Conservation (phyloP, 2,113 vertebrate species). For the Microtus montanus region DNA sequence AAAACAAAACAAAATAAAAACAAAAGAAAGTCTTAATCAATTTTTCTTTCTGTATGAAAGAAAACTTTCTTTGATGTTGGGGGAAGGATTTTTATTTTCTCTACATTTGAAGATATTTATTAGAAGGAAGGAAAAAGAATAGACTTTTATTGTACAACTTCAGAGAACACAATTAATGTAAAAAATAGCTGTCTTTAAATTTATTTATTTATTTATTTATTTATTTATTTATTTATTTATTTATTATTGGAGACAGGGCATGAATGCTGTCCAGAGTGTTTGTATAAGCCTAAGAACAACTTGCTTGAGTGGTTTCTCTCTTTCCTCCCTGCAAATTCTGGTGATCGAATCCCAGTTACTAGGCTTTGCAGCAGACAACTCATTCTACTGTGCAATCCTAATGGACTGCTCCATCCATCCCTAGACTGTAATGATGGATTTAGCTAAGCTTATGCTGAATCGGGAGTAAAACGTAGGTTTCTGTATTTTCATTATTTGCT, state of each 20-base stretch:
- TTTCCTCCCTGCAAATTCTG: background rate
- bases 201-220: background rate
- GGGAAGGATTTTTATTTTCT: background rate
- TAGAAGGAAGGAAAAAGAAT: background rate
- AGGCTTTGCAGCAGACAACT: background rate
- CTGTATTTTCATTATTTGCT: background rate
- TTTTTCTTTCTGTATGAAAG: background rate
- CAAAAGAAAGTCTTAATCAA: background rate
- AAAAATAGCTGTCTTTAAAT: background rate
- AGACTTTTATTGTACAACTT: background rate
- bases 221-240: background rate
- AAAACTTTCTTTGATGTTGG: background rate
- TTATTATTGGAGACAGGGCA: background rate
- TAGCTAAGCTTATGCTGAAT: background rate
- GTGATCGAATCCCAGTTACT: background rate
- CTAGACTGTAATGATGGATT: background rate
- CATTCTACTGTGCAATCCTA: too few relatives aligned
- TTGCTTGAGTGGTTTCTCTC: background rate
- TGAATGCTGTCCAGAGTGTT: too few relatives aligned
- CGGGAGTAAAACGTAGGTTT: background rate
- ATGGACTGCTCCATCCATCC: background rate
- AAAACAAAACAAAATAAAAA: too few relatives aligned
- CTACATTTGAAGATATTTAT: background rate
- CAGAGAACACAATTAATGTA: background rate
- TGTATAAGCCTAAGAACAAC: background rate